These are phyloP conservation scores for Amphiduros pacificus DNA, from an alignment of 2,888 invertebrate species.

Conservation along the genomic window DNA sequence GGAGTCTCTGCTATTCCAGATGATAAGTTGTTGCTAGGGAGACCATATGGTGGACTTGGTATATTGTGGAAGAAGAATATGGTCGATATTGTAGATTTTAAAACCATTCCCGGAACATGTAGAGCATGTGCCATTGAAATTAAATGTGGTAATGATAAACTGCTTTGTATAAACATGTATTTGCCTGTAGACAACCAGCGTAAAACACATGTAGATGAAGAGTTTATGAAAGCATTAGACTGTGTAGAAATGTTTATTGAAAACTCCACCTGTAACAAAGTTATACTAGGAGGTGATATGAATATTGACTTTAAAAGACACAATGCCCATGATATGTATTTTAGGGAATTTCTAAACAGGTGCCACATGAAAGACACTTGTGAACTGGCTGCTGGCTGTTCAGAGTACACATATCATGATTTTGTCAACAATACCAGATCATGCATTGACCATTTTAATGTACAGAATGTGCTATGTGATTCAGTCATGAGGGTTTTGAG, in stretches of 20 bases:
- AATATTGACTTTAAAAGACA: neutral
- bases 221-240: neutral
- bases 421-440: neutral
- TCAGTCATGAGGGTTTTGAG: neutral
- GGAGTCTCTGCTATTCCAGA: neutral
- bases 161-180: neutral
- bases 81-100: neutral
- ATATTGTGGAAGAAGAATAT: neutral
- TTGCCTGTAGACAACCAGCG: neutral
- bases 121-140: neutral
- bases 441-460: neutral
- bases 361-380: neutral
- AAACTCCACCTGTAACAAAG: neutral
- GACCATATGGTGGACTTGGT: neutral
- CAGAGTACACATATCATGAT: neutral
- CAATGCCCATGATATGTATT: neutral
- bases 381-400: neutral
- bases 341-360: neutral
- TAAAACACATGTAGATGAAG: neutral
- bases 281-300: neutral
- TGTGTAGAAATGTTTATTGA: neutral
- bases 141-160: neutral
- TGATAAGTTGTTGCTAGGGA: neutral
- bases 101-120: neutral
- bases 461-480: neutral